Base-by-base conservation (phyloP, 2,888 invertebrate genomes). In the Macrostomum cliftonense region DNA sequence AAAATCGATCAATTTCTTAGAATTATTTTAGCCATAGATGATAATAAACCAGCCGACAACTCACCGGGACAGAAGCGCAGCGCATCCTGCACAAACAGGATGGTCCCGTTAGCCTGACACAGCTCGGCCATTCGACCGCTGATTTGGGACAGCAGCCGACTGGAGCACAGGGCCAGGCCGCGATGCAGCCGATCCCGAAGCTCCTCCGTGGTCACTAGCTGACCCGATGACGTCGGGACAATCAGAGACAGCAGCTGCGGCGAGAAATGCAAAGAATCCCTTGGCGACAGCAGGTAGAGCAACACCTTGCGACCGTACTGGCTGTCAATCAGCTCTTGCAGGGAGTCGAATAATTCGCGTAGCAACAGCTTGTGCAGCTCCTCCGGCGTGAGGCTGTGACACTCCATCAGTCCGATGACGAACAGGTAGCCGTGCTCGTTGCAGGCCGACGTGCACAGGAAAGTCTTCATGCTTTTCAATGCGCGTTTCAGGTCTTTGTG, bases 371-470 rank as follows among this genome's bases (percentile, higher is more conserved):
- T 28, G 28, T 28, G 28, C 28, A 28, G 28, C 28, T 28, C 28
- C 28, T 28, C 28, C 28, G 28, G 28, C 5, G 28, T 28, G 28
- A 28, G 28, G 5, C 5, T 7, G 28, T 28, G 14, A 0, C 78
- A 75, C 66, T 93, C 91, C 56, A 91, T 78, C 54, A 91, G 75
- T 0, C 84, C 78, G 54, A 89, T 73, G 21, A 93, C 71, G 19
- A 84, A 77, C 28, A 81, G 73, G 66, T 88, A 82, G 0, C 88
- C 91, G 57, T 84, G 79, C 67, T 91, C 85, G 58, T 91, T 88
- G 54, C 77, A 78, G 46, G 82, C 80, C 12, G 88, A 76, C 49
- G 83, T 79, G 4, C 79, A 73, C 1, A 83, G 77, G 63, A 85
- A 80, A 53, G 82, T 82, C 65, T 91, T 91, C 20, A 93, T 76